Base-by-base conservation (phyloP, 1,140 invertebrate species). In the Zaprionus lachaisei region DNA sequence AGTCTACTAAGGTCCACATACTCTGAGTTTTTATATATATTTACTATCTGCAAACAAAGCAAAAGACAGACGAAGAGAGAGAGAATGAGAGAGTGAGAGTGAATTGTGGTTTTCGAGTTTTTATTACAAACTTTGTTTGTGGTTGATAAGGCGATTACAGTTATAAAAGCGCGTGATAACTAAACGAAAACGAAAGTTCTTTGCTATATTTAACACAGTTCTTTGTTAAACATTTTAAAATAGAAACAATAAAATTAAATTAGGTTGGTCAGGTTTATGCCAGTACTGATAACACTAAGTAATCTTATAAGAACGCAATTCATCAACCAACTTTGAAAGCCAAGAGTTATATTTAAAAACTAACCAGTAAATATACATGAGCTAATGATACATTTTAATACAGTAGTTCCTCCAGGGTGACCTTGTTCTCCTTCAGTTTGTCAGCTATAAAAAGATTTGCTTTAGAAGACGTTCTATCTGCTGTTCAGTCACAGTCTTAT, bases 391-490 rank as follows among this genome's bases (percentile, higher is more conserved):
- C 5, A 41, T 15, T n/a, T n/a, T n/a, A n/a, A n/a, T n/a, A 24
- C 11, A 91, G 41, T 2, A 87, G 67, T 24, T 91, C 61, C 2
- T 87, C 61, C 6, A 91, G 28, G 0, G 76, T 85, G 1, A 85
- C 12, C 9, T 44, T 38, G 26, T 77, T 68, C 7, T 49, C 55
- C 0, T 24, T 11, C 0, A 89, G 69, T 44, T 47, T 56, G 20
- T 57, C 9, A 4, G 67, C 17, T 11, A 91, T 51, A 7, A 38
- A 49, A 4, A 7, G 2, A 47, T 80, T 75, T 2, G 75, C 61
- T 44, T 80, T 0, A 92, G 62, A 1, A 92, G 60, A 14, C 58
- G 26, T 7, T 70, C 54, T 80, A 92, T 87, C 72, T 83, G 79
- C 7, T 83, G 24, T 1, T 79, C 64, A 0, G 64, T 80, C 4